Conservation (phyloP, 1,140 invertebrate genomes). For the Hermatobates lingyangjiaoensis region DNA sequence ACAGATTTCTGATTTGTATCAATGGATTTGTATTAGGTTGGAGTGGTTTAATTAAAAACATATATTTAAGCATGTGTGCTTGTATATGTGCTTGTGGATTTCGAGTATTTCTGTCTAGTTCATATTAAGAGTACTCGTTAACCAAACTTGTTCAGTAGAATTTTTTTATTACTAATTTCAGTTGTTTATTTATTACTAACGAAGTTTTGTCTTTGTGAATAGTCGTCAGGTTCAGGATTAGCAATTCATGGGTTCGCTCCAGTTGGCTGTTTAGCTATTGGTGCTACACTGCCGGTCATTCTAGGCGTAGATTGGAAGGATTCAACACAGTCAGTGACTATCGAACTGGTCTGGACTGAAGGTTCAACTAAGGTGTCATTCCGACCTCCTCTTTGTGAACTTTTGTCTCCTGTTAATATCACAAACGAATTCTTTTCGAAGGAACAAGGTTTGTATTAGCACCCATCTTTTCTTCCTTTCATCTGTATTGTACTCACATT, state of each 20-base stretch:
- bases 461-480: constrained; percentile 1
- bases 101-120: too few relatives aligned
- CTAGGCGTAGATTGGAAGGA: constrained; percentile 89
- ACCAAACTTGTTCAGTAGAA: too few relatives aligned
- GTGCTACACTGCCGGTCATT: constrained; percentile 28
- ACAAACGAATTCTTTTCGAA: constrained; percentile 48
- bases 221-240: constrained; percentile 51
- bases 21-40: too few relatives aligned
- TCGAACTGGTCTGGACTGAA: constrained; percentile 50
- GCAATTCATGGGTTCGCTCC: constrained; percentile 64
- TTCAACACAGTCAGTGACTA: constrained; percentile 66
- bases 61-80: too few relatives aligned
- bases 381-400: constrained; percentile 71
- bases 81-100: too few relatives aligned
- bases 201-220: constrained; percentile 12
- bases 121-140: too few relatives aligned
- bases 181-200: constrained; percentile 1
- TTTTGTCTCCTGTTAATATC: constrained; percentile 66
- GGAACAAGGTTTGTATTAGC: constrained; percentile 32
- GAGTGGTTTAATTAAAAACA: too few relatives aligned
- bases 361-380: constrained; percentile 42
- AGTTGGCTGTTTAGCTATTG: constrained; percentile 31
- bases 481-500: not conserved
- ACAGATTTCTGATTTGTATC: too few relatives aligned
- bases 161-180: not conserved